These are phyloP conservation scores for Amazona vittata DNA, from an alignment of 2,113 vertebrate species.

Conservation along the genomic window DNA sequence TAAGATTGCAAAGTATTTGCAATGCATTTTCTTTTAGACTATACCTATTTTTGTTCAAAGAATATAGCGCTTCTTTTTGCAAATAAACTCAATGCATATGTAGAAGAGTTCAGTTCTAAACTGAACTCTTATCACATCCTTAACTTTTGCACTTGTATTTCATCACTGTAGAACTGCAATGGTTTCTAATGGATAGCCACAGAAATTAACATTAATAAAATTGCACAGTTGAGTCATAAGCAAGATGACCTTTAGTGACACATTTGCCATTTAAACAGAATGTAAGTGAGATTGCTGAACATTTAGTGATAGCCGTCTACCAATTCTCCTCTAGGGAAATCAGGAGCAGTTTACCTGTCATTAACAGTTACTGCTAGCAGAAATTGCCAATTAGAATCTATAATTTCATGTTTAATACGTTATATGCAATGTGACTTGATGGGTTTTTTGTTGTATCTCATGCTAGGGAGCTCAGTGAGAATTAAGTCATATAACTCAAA, in stretches of 20 bases:
- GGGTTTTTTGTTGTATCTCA: background rate
- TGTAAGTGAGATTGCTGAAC: constrained; percentile 10
- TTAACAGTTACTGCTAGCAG: constrained; percentile 62
- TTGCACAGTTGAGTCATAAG: constrained; percentile 19
- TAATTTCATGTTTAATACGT: constrained; percentile 51
- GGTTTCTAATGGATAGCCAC: background rate
- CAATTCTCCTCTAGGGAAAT: constrained; percentile 69
- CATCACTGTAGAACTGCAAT: background rate
- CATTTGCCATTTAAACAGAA: constrained; percentile 55
- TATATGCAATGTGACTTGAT: constrained; percentile 9
- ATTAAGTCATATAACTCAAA: background rate
- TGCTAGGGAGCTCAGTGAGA: background rate
- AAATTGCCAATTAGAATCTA: constrained; percentile 72
- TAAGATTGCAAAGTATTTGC: background rate
- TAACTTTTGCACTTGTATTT: background rate
- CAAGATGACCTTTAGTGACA: constrained; percentile 63
- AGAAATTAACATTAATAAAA: constrained; percentile 62
- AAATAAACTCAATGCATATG: background rate
- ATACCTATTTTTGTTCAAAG: background rate
- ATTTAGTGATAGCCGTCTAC: constrained; percentile 35
- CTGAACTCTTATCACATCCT: background rate
- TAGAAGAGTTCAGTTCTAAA: background rate
- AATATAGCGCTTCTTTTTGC: background rate
- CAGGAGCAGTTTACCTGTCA: constrained; percentile 52
- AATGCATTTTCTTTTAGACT: background rate